Conservation (phyloP, 1,140 invertebrate species). For the Lepidurus arcticus region DNA sequence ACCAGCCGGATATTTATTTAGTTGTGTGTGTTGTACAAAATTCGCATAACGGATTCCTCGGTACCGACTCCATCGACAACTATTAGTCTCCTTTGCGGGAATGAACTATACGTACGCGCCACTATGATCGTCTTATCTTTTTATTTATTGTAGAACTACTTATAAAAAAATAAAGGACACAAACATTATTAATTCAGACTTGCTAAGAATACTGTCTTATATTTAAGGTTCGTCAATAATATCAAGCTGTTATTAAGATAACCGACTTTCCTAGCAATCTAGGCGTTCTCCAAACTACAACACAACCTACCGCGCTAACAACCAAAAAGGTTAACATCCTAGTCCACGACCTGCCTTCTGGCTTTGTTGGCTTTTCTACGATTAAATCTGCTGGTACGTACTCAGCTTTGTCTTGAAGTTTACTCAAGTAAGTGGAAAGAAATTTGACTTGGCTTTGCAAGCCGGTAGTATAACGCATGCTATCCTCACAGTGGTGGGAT, state of each 20-base stretch:
- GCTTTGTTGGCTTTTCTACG: conserved; percentile 18
- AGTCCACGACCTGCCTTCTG: neutral
- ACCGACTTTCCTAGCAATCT: neutral
- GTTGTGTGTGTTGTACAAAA: too few species aligned
- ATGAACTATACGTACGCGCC: too few species aligned
- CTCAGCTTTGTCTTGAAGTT: conserved; percentile 35
- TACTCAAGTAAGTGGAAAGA: conserved; percentile 37
- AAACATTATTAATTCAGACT: too few species aligned
- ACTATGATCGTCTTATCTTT: too few species aligned
- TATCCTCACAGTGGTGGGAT: conserved; percentile 33
- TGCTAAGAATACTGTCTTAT: neutral
- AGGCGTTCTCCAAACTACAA: neutral
- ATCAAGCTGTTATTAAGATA: neutral
- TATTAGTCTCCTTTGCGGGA: too few species aligned
- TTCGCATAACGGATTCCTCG: too few species aligned
- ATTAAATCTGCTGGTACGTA: conserved; percentile 33
- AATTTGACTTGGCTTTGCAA: conserved; percentile 37
- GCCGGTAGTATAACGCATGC: conserved; percentile 33
- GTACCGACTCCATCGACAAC: too few species aligned
- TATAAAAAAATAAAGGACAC: too few species aligned
- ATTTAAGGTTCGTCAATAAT: neutral
- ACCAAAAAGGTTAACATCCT: neutral
- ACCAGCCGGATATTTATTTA: too few species aligned
- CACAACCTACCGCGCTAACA: neutral
- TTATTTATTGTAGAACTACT: too few species aligned